phyloP scores from a whole-genome alignment of 92 coral and sea anemone species.

The Palythoa grandis region DNA sequence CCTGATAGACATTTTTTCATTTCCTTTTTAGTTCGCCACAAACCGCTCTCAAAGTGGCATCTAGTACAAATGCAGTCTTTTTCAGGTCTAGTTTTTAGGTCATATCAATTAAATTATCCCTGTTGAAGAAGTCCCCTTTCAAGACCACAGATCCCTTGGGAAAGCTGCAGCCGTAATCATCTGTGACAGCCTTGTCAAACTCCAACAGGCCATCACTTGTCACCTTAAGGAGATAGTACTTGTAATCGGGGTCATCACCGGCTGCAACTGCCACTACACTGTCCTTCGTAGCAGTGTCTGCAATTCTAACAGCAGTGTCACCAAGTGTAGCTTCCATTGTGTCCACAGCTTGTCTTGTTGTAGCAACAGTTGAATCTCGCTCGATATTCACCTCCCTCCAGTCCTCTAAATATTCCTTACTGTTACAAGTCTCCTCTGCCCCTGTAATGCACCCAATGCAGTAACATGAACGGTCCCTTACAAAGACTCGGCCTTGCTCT shows the following conservation, averaged over 20 bases:
- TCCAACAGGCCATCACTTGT: background rate
- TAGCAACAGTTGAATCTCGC: background rate
- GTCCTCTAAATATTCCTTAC: too few relatives aligned
- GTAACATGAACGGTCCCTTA: too few relatives aligned
- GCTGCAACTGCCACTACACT: background rate
- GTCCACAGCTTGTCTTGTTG: conserved; percentile 5
- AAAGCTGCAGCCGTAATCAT: background rate
- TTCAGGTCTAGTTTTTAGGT: too few relatives aligned
- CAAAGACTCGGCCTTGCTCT: background rate
- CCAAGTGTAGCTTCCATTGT: background rate
- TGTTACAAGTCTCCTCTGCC: background rate
- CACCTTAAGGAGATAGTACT: background rate
- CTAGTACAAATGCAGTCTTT: too few relatives aligned
- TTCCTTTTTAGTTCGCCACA: too few relatives aligned
- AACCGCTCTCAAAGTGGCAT: too few relatives aligned
- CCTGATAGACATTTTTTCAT: too few relatives aligned
- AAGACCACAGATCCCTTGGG: background rate
- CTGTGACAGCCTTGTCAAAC: background rate
- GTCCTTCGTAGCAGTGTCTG: background rate
- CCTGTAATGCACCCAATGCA: background rate
- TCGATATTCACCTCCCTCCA: background rate
- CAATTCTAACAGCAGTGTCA: background rate
- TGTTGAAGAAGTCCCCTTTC: background rate
- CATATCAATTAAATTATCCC: background rate
- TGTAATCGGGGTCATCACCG: background rate